Percentiles rank a stretch among this genome's conserved stretches.
These are phyloP conservation scores for Trissolcus japonicus DNA, from an alignment of 2,888 invertebrate genomes.

Conservation along the genomic window DNA sequence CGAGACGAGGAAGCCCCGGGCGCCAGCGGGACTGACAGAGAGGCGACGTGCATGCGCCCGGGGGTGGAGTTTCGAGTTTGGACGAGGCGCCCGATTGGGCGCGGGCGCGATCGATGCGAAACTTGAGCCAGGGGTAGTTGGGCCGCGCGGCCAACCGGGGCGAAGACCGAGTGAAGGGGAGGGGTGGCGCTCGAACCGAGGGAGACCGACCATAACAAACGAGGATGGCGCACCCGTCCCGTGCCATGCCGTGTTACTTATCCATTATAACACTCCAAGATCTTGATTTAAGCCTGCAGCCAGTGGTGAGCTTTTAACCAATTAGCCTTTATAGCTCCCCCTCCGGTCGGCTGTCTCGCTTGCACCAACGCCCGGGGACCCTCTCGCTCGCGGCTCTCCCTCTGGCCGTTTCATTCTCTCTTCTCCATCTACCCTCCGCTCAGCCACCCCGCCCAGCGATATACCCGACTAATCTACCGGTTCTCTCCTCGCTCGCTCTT, in stretches of 20 bases:
- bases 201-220: conserved; percentile 36
- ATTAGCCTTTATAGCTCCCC: conserved; percentile 76
- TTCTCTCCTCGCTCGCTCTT: conserved; percentile 60
- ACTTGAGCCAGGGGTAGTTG: conserved; percentile 68
- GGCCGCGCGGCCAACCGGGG: conserved; percentile 67
- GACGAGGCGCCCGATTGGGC: conserved; percentile 70
- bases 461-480: conserved; percentile 70
- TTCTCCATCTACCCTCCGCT: conserved; percentile 57
- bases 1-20: conserved; percentile 60
- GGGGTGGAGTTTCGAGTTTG: conserved; percentile 62
- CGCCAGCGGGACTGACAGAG: conserved; percentile 38
- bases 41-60: conserved; percentile 45
- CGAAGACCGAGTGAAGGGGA: conserved; percentile 61
- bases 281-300: conserved; percentile 77
- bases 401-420: conserved; percentile 52
- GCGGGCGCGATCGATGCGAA: conserved; percentile 70
- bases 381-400: conserved; percentile 36
- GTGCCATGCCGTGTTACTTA: conserved; percentile 75
- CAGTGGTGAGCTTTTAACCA: conserved; percentile 77
- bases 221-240: conserved; percentile 59
- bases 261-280: conserved; percentile 77
- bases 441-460: conserved; percentile 65
- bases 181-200: conserved; percentile 36
- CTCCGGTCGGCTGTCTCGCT: conserved; percentile 48
- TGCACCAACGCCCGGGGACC: conserved; percentile 6